These are phyloP conservation scores for Mormyrus proboscirostris DNA, from an alignment of 2,797 vertebrate genomes.

Conservation along the genomic window DNA sequence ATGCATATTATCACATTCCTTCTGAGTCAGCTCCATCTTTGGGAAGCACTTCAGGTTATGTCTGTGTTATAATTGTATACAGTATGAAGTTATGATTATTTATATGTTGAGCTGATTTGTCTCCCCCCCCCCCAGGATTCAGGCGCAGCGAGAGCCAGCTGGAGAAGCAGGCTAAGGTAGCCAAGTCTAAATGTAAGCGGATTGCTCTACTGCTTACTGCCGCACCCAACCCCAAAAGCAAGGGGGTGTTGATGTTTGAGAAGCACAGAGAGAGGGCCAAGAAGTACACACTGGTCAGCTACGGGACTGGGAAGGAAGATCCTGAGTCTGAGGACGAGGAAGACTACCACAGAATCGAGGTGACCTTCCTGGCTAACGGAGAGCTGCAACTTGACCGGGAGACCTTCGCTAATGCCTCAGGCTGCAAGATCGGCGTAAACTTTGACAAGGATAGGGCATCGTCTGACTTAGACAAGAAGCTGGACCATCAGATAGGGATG, in stretches of 20 bases:
- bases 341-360: constrained; percentile 60
- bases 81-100: constrained; percentile 8
- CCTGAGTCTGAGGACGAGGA: constrained; percentile 57
- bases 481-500: constrained; percentile 64
- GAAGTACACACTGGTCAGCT: constrained; percentile 85
- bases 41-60: not conserved
- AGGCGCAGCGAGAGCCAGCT: constrained; percentile 75
- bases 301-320: constrained; percentile 75
- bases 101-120: not conserved
- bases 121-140: constrained; percentile 58
- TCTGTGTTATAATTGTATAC: not conserved
- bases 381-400: constrained; percentile 82
- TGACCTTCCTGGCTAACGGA: constrained; percentile 64
- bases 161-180: constrained; percentile 82
- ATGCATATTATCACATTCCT: not conserved
- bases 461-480: constrained; percentile 57
- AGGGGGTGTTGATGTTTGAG: constrained; percentile 86
- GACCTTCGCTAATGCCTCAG: constrained; percentile 58
- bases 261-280: constrained; percentile 78
- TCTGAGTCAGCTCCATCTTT: not conserved
- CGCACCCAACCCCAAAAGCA: constrained; percentile 80
- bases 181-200: constrained; percentile 86
- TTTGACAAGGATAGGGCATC: constrained; percentile 68
- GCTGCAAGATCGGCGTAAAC: constrained; percentile 52
- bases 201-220: constrained; percentile 77